These are phyloP conservation scores for Catalaphyllia jardinei DNA, from an alignment of 64 coral and sea anemone species.

Conservation along the genomic window DNA sequence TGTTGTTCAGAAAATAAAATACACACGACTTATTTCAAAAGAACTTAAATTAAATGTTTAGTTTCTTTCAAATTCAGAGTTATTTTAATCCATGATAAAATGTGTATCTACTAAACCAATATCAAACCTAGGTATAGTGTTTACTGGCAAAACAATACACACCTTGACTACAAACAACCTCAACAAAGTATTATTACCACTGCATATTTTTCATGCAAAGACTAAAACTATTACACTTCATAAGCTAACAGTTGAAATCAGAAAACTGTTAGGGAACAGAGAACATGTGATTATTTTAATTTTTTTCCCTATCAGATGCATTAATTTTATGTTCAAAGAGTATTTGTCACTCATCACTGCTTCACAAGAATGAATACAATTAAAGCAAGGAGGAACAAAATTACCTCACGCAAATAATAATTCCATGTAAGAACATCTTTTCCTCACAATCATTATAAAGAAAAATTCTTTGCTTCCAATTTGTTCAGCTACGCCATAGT, in stretches of 20 bases:
- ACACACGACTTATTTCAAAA: background rate
- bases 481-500: background rate
- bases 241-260: no score
- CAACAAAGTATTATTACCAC: background rate
- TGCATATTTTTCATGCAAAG: background rate
- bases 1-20: background rate
- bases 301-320: background rate
- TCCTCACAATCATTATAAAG: no score
- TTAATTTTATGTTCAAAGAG: background rate
- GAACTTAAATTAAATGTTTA: background rate
- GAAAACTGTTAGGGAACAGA: no score
- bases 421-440: background rate
- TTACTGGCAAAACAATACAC: background rate
- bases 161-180: background rate
- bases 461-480: background rate
- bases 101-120: no score
- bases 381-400: background rate
- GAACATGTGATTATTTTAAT: background rate
- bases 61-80: background rate
- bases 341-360: background rate
- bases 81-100: background rate
- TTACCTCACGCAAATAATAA: background rate
- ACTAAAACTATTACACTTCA: no score
- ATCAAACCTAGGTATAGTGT: background rate
- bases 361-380: background rate